Percentiles rank a stretch among this genome's conserved stretches.
These are phyloP conservation scores for Kobus ellipsiprymnus DNA, from an alignment of 2,113 vertebrate genomes.

Conservation along the genomic window DNA sequence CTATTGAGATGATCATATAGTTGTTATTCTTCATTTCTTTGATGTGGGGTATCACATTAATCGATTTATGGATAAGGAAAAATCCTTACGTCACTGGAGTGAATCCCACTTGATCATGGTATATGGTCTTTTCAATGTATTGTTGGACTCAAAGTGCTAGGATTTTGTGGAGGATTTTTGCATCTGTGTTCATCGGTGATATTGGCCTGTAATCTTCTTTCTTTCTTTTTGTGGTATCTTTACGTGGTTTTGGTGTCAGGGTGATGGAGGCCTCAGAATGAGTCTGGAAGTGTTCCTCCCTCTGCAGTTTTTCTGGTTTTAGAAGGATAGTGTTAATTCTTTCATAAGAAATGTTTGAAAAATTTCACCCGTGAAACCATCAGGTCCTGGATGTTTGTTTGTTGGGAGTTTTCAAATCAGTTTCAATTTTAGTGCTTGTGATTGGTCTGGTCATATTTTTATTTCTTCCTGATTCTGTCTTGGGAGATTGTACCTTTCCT, in stretches of 20 bases:
- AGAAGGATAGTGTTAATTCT: not conserved
- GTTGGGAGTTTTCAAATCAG: not conserved
- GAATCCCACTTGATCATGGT: not conserved
- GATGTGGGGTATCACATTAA: not conserved
- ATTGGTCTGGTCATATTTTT: not conserved
- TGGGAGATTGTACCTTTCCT: not conserved
- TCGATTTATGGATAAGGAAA: not conserved
- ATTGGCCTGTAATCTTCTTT: not conserved
- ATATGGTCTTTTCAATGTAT: not conserved
- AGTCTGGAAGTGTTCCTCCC: not conserved
- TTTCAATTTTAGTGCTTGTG: not conserved
- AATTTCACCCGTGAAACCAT: not conserved
- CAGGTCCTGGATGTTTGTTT: not conserved
- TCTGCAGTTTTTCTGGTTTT: not conserved
- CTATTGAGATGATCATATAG: not conserved
- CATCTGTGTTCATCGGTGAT: not conserved
- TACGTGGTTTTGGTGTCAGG: not conserved
- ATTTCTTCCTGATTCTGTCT: not conserved
- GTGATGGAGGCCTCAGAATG: not conserved
- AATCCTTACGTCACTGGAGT: not conserved
- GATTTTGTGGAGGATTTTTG: not conserved
- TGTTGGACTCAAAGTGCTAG: not conserved
- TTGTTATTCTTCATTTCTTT: not conserved
- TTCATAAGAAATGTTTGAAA: not conserved
- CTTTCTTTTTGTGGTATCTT: not conserved